Conservation (phyloP, 2,113 vertebrate species). For the Bettongia penicillata region DNA sequence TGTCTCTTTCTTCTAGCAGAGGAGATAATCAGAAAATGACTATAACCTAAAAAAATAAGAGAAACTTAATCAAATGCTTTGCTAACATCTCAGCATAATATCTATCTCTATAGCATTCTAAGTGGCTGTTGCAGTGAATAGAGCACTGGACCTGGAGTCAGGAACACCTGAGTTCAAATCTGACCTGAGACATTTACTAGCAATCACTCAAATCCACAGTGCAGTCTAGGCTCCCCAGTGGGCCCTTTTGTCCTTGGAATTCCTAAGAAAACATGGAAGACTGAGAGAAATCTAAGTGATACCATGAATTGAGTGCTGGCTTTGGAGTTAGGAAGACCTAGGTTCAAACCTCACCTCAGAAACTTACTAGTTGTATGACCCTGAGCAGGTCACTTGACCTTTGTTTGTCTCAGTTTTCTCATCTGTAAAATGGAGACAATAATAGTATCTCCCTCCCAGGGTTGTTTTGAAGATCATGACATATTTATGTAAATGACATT, state of each 20-base stretch:
- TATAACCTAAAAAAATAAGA: neutral
- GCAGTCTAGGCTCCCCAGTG: no score
- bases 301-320: neutral
- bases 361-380: no score
- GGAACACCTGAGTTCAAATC: neutral
- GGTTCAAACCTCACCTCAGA: neutral
- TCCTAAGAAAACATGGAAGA: no score
- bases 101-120: neutral
- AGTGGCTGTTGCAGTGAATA: neutral
- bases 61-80: neutral
- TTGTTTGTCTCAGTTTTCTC: neutral
- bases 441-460: neutral
- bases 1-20: neutral
- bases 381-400: neutral
- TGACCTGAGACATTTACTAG: neutral
- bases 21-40: neutral
- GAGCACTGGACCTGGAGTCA: neutral
- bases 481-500: no score
- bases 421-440: neutral
- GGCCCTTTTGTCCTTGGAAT: no score
- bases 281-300: no score
- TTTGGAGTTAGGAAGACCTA: neutral
- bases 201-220: no score
- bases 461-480: neutral
- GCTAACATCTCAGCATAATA: neutral